These are phyloP conservation scores for Philhelius pedissequus DNA, from an alignment of 2,888 invertebrate species.

Conservation along the genomic window DNA sequence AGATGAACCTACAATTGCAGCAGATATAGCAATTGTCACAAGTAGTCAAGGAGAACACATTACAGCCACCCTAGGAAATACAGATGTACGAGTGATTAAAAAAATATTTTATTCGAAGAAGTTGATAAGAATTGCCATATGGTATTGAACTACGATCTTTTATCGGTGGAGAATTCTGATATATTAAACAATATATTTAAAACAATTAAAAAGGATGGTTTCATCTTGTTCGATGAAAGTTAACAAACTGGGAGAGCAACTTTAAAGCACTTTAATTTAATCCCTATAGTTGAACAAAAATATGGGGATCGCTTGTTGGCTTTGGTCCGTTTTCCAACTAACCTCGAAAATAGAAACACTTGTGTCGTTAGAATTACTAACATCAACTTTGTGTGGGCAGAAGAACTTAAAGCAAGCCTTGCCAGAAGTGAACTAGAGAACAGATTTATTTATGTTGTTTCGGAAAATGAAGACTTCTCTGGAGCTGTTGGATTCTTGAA, in stretches of 20 bases:
- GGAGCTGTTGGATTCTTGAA: slow-evolving; percentile 94
- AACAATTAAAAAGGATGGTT: slow-evolving; percentile 85
- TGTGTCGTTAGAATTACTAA: slow-evolving; percentile 84
- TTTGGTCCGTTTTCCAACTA: slow-evolving; percentile 81
- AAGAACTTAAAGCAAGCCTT: slow-evolving; percentile 87
- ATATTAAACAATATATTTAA: slow-evolving; percentile 82
- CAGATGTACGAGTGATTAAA: slow-evolving; percentile 83
- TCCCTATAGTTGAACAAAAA: slow-evolving; percentile 82
- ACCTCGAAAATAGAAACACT: slow-evolving; percentile 77
- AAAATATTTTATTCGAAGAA: slow-evolving; percentile 82
- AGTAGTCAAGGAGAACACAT: slow-evolving; percentile 80
- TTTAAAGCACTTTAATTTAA: slow-evolving; percentile 79
- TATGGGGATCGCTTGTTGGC: slow-evolving; percentile 84
- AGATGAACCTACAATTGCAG: slow-evolving; percentile 86
- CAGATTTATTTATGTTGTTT: slow-evolving; percentile 84
- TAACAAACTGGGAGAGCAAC: slow-evolving; percentile 77
- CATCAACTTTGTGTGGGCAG: slow-evolving; percentile 89
- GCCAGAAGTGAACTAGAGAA: slow-evolving; percentile 82
- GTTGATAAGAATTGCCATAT: slow-evolving; percentile 86
- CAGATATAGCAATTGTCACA: slow-evolving; percentile 82
- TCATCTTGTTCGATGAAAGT: slow-evolving; percentile 87
- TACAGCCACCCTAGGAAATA: slow-evolving; percentile 80
- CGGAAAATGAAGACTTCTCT: slow-evolving; percentile 84
- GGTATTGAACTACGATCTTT: slow-evolving; percentile 83
- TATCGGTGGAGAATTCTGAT: slow-evolving; percentile 81